A percentile compares a stretch with the other conserved stretches of the same genome.
Conservation (phyloP, 2,888 invertebrate species). For the Campoletis raptor region DNA sequence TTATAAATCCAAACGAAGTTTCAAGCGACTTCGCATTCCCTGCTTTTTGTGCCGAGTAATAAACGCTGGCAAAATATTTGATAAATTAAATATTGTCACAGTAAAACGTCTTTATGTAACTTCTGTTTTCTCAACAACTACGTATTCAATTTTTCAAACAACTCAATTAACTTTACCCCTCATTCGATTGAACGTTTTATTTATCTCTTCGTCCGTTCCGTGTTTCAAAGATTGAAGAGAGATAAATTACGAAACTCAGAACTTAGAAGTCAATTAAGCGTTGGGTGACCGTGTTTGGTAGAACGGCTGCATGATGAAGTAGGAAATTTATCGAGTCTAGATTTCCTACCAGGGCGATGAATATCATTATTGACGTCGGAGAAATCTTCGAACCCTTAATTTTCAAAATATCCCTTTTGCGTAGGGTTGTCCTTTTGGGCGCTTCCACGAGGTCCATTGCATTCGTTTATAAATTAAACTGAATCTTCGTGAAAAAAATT, state of each 20-base stretch:
- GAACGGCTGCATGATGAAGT: background rate
- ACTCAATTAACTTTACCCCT: background rate
- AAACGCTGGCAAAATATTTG: background rate
- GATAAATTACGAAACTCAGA: conserved; percentile 35
- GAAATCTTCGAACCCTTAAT: too few relatives aligned
- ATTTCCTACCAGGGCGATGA: background rate
- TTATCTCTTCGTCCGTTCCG: background rate
- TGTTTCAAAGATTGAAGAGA: conserved; percentile 17
- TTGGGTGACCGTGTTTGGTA: background rate
- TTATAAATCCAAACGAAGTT: conserved; percentile 1
- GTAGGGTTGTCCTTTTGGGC: too few relatives aligned
- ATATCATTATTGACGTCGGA: too few relatives aligned
- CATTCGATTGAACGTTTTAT: background rate
- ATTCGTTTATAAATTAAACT: too few relatives aligned
- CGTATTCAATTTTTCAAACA: background rate
- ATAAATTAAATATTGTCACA: background rate
- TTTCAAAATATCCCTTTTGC: too few relatives aligned
- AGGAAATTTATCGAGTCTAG: background rate
- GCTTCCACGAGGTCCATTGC: too few relatives aligned
- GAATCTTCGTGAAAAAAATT: too few relatives aligned
- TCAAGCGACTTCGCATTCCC: background rate
- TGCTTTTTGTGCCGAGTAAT: background rate
- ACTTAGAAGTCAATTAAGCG: conserved; percentile 2
- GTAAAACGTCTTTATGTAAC: background rate
- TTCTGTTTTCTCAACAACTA: background rate